Evolutionary conservation across 2,888 invertebrate genomes (phyloP).

Genomic region (Himalopsyche anomala): DNA sequence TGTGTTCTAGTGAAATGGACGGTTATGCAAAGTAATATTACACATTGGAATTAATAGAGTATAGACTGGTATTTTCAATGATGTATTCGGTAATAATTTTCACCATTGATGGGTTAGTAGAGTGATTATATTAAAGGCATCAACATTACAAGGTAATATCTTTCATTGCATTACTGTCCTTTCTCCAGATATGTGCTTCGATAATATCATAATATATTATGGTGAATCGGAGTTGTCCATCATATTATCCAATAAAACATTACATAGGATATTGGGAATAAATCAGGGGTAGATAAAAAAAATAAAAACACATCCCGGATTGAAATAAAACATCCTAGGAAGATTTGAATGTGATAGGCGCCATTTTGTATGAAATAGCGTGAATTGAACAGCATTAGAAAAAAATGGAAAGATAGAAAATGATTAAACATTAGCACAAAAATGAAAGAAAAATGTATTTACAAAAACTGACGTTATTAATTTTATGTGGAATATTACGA

Average conservation of each 20-base stretch:
- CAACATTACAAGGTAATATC: no score
- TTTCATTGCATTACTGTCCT: no score
- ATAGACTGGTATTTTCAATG: no score
- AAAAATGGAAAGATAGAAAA: background rate
- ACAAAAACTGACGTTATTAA: background rate
- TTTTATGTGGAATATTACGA: background rate
- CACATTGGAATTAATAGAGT: background rate
- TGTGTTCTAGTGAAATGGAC: background rate
- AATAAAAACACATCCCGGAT: constrained; percentile 62
- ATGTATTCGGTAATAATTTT: no score
- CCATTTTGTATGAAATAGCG: constrained; percentile 53
- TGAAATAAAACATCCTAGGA: constrained; percentile 64
- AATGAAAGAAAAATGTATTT: background rate
- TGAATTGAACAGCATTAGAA: constrained; percentile 6
- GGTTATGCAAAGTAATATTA: background rate
- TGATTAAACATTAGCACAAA: constrained; percentile 18
- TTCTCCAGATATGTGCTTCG: background rate
- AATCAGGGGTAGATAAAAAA: constrained; percentile 41
- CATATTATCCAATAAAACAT: constrained; percentile 43
- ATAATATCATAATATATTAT: background rate
- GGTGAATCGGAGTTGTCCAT: background rate
- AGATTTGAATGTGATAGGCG: constrained; percentile 48
- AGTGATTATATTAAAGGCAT: no score
- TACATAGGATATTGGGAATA: constrained; percentile 50
- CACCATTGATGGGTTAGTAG: no score